Evolutionary conservation across 2,888 invertebrate species (phyloP), one percentile per base, ranked within the genome.

Genomic region (Tholera decimalis): DNA sequence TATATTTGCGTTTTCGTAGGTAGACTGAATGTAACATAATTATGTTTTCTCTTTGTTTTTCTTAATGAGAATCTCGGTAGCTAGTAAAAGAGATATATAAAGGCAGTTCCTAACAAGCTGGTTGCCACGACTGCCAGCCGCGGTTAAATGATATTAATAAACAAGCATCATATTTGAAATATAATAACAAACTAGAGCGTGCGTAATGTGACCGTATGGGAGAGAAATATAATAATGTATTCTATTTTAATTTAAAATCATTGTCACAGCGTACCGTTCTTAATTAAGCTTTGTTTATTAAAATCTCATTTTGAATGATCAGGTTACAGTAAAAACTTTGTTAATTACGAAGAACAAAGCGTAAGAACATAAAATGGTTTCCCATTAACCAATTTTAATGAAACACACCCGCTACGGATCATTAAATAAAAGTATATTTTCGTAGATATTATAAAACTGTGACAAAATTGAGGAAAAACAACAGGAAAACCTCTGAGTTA

Each of bases 381-480:
- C 35, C 62, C 57, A 54, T 64, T 64, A 73, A 67, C 46, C 41
- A 44, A n/a, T 50, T 61, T 49, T 41, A 66, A 74, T 77, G 74
- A 80, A 82, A 71, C 54, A 70, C 72, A 79, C 68, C 65, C 66
- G 70, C 70, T 51, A 37, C 64, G 56, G 58, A 59, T 67, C 75
- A 65, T 80, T 71, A 75, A 71, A 58, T 63, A 69, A 55, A 54
- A 66, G 68, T 71, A 59, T 77, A 73, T 60, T 64, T 72, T 51
- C 33, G 53, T 33, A 63, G 64, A 68, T 64, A 68, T 70, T 54
- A 73, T 70, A 66, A 61, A 67, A 59, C 67, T 71, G 66, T 69
- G 75, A 75, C 67, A 66, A 70, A 80, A 77, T 78, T 76, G 67
- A 59, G 69, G 69, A 67, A 72, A 77, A 75, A 55, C 60, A 80